Evolutionary conservation across 2,797 vertebrate genomes (phyloP), one percentile per base, ranked within the genome.

Genomic region (Momotus momota): DNA sequence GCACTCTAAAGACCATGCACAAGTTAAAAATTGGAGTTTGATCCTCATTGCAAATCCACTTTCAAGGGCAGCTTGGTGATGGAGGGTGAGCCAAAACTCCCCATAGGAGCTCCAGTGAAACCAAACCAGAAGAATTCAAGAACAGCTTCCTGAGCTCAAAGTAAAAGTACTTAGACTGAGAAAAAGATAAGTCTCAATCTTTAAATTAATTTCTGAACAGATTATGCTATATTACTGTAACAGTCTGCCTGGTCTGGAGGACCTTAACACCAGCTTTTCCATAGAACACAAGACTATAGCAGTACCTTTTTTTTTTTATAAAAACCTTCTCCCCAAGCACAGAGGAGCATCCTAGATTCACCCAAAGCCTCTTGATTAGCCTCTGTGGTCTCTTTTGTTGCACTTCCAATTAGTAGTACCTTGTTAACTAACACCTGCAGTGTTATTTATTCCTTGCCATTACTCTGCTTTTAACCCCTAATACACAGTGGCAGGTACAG

Each of bases 351-450:
- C 38, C 33, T 1, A 6, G n/a, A 35, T n/a, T 54, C 84, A 72
- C 35, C 66, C 15, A 90, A 61, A 88, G 31, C 60, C 14, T 70
- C 17, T 29, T 94, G 85, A 94, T 77, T 90, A 86, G 51, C 81
- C 93, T 90, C 95, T 89, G 51, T 77, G 88, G 93, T 94, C 81
- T 77, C 51, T 90, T 67, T 74, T 64, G 23, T 38, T 74, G 78
- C 64, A 93, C 66, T 77, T 89, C 57, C 77, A 65, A 67, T 90
- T 90, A 94, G 97, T 90, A 94, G 97, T 58, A 79, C 57, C 82
- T 93, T 73, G 70, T 94, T 96, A 96, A 93, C 22, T 21, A 93
- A 90, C 90, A 95, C 67, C 81, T 74, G 92, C 94, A 41, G 16
- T 74, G 48, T 81, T 35, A 81, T 97, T 95, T 96, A 88, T 65